phyloP scores from a whole-genome alignment of 2,888 invertebrate species.

The Allacma fusca region DNA sequence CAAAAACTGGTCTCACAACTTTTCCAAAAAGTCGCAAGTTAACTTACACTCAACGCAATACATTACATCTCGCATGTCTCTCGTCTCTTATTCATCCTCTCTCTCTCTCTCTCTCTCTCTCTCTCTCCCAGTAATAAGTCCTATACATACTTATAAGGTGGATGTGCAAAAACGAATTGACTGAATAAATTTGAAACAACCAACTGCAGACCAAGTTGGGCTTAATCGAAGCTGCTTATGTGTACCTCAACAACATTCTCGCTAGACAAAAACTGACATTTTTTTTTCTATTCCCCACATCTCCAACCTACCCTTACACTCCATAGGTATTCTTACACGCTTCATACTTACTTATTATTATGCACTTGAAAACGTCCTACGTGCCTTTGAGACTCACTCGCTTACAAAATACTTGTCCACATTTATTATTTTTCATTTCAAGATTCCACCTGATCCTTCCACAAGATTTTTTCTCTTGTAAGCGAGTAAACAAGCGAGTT shows the following conservation, averaged over 20 bases:
- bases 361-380: neutral
- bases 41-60: slow-evolving; percentile 16
- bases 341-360: too few relatives aligned
- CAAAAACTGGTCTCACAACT: slow-evolving; percentile 42
- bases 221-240: slow-evolving; percentile 13
- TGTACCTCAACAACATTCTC: slow-evolving; percentile 27
- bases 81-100: too few relatives aligned
- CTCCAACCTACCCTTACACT: too few relatives aligned
- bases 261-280: too few relatives aligned
- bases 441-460: slow-evolving; percentile 35
- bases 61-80: neutral
- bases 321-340: too few relatives aligned
- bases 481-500: neutral
- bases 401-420: slow-evolving; percentile 23
- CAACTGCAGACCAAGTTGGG: neutral
- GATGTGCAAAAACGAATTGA: too few relatives aligned
- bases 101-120: too few relatives aligned
- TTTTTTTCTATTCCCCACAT: too few relatives aligned
- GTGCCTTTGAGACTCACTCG: neutral
- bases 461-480: slow-evolving; percentile 35
- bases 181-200: too few relatives aligned
- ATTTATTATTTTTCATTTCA: slow-evolving; percentile 33
- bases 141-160: too few relatives aligned
- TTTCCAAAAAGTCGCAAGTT: slow-evolving; percentile 35
- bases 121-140: too few relatives aligned